These are phyloP conservation scores for Odobenus rosmarus DNA, from an alignment of 2,113 vertebrate species.

Conservation along the genomic window DNA sequence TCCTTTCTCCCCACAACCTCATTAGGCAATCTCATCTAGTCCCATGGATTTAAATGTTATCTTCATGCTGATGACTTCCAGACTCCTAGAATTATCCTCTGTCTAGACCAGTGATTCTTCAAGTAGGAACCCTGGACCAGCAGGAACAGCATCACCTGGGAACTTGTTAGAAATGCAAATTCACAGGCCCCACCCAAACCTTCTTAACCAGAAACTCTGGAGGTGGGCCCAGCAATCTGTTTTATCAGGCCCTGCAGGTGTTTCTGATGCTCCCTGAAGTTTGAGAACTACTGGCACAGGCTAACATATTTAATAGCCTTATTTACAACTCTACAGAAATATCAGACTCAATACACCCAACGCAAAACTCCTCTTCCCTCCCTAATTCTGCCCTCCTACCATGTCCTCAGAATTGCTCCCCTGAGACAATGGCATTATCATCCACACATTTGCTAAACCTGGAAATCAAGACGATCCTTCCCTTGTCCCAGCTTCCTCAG, in stretches of 20 bases:
- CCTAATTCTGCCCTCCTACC: background rate
- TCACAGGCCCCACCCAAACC: constrained; percentile 15
- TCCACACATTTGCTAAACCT: background rate
- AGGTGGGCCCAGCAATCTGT: background rate
- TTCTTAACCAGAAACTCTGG: background rate
- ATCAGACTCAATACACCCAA: background rate
- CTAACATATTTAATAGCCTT: background rate
- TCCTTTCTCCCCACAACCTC: background rate
- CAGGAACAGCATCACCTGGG: constrained; percentile 4
- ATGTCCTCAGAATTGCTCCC: background rate
- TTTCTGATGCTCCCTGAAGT: background rate
- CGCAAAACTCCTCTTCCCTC: background rate
- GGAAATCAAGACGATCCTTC: background rate
- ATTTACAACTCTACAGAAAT: constrained; percentile 1
- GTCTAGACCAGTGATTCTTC: constrained; percentile 54
- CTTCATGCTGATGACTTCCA: constrained; percentile 38
- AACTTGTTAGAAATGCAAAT: constrained; percentile 56
- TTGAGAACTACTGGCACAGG: background rate
- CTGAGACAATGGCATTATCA: background rate
- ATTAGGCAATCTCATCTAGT: constrained; percentile 44
- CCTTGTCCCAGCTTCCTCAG: background rate
- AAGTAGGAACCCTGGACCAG: background rate
- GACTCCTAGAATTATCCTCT: constrained; percentile 58
- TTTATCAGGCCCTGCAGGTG: background rate
- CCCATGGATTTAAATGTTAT: constrained; percentile 54